Evolutionary conservation across 2,797 vertebrate species (phyloP).

Genomic region (Enteromius viviparus): DNA sequence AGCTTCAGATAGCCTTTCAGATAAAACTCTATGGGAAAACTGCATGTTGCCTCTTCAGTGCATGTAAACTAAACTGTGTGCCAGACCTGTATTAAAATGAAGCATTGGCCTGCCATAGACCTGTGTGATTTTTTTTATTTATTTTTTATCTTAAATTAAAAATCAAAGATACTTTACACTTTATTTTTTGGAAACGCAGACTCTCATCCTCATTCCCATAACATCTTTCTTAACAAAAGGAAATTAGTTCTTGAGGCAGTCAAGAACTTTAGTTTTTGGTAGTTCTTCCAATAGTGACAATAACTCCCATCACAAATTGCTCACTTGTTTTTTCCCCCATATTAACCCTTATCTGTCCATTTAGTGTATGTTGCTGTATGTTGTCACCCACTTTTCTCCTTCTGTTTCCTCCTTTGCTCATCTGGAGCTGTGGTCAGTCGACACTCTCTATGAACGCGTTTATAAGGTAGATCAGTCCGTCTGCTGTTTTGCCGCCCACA

Average conservation of each 20-base stretch:
- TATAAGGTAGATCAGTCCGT: slow-evolving; percentile 76
- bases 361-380: slow-evolving; percentile 33
- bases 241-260: not conserved
- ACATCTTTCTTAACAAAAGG: not conserved
- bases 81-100: not conserved
- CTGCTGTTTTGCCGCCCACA: slow-evolving; percentile 37
- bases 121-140: slow-evolving; percentile 4
- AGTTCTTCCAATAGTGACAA: not conserved
- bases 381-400: slow-evolving; percentile 61
- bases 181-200: not conserved
- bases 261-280: not conserved
- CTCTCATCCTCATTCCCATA: not conserved
- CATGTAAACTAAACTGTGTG: slow-evolving; percentile 27
- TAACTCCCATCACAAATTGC: not conserved
- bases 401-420: slow-evolving; percentile 60
- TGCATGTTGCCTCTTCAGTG: slow-evolving; percentile 24
- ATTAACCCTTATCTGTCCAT: not conserved
- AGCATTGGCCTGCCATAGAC: slow-evolving; percentile 1
- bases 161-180: not conserved
- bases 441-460: slow-evolving; percentile 77
- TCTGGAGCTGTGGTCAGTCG: slow-evolving; percentile 78
- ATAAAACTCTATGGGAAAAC: slow-evolving; percentile 9
- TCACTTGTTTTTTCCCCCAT: not conserved
- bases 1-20: not conserved
- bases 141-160: not conserved